Evolutionary conservation across 2,888 invertebrate genomes (phyloP), one percentile per base, ranked within the genome.

Genomic region (Noctua pronuba): DNA sequence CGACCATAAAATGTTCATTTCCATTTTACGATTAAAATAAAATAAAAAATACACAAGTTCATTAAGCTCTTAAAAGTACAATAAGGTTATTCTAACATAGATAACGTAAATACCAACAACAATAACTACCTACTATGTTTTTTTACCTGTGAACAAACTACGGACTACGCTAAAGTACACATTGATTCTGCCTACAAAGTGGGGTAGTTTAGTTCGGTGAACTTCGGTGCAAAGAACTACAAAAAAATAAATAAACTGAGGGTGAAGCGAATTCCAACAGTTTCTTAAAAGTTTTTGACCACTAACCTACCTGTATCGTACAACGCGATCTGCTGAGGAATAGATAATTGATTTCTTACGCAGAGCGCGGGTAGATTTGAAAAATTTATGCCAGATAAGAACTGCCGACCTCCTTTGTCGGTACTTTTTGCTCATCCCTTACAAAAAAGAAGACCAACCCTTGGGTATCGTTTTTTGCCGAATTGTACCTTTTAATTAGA

Each of bases 401-500:
- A 84, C 84, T 86, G 88, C 89, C 90, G 91, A 88, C 83, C 79
- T 80, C 78, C 94, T 96, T 96, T 96, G 96, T 95, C 96, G 96
- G 96, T 89, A 92, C 90, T 95, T 96, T 95, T 95, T 95, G 91
- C 88, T 85, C 86, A 91, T 88, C 92, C 90, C 88, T 84, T 79
- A 93, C 92, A 93, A 95, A 94, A 94, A 90, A 92, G 92, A 94
- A 93, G 89, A 91, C 91, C 93, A 93, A 93, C 95, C 95, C 94
- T 92, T 84, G 90, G 92, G 92, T 90, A 90, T 84, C 77, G 82
- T 94, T 96, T 96, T 96, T 96, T 95, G 94, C 92, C 86, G 88
- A 92, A 88, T 83, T 87, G 93, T 93, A 94, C 93, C 94, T 94
- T 95, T 95, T 95, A 96, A 96, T 96, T 96, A 96, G 94, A 90